Evolutionary conservation across 2,113 vertebrate species (phyloP).

Genomic region (Geococcyx californianus): DNA sequence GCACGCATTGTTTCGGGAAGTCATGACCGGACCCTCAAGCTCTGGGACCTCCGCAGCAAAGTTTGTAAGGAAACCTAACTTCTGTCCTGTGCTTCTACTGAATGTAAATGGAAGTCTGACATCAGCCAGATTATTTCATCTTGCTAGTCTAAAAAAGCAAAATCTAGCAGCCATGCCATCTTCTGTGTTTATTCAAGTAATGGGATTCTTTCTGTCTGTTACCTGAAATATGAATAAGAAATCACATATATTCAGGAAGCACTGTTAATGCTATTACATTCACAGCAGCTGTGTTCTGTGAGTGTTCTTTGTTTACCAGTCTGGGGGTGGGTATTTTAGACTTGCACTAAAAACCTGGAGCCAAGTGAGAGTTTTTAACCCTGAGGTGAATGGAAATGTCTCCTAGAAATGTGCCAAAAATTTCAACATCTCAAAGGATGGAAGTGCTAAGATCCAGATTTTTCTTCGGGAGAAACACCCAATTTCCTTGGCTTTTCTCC

Average conservation of each 20-base stretch:
- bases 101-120: not conserved
- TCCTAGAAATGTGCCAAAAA: not conserved
- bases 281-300: not conserved
- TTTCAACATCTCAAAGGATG: not conserved
- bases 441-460: not conserved
- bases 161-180: not conserved
- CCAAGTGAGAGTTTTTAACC: not conserved
- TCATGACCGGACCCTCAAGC: conserved; percentile 96
- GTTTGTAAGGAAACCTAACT: conserved; percentile 87
- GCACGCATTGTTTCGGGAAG: conserved; percentile 96
- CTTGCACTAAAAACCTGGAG: not conserved
- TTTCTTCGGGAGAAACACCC: not conserved
- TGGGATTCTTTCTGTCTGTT: not conserved
- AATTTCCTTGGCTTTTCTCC: not conserved
- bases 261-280: not conserved
- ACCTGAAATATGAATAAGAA: not conserved
- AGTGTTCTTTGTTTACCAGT: not conserved
- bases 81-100: not conserved
- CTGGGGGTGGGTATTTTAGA: not conserved
- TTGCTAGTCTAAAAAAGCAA: not conserved
- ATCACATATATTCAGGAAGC: not conserved
- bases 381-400: not conserved
- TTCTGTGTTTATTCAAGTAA: not conserved
- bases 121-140: not conserved
- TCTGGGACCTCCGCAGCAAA: conserved; percentile 99